These are phyloP conservation scores for Pegoplata infirma DNA, from an alignment of 2,888 invertebrate species.

Conservation along the genomic window DNA sequence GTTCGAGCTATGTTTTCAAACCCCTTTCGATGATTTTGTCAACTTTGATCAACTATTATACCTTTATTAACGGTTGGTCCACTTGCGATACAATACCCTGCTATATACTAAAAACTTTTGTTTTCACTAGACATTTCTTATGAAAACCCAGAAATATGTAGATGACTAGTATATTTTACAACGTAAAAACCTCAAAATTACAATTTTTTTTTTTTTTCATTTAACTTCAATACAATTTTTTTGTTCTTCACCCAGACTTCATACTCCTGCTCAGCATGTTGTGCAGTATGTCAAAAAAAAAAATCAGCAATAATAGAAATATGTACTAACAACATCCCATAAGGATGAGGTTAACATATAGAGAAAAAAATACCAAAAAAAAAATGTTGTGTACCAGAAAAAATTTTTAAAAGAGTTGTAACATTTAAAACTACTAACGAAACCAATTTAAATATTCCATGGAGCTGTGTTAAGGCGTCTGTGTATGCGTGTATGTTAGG, in stretches of 20 bases:
- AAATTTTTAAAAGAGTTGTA: not conserved
- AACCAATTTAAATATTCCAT: slow-evolving; percentile 54
- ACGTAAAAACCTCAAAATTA: not conserved
- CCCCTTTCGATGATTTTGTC: too few relatives aligned
- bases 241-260: not conserved
- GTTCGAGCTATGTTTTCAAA: too few relatives aligned
- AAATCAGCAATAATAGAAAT: not conserved
- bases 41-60: too few relatives aligned
- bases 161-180: slow-evolving; percentile 9
- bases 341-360: slow-evolving; percentile 25
- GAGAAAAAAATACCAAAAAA: not conserved
- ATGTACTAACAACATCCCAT: slow-evolving; percentile 25
- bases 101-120: too few relatives aligned
- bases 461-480: not conserved
- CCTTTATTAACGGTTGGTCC: too few relatives aligned
- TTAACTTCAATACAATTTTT: not conserved
- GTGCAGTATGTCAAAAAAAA: not conserved
- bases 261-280: not conserved
- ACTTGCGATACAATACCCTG: too few relatives aligned
- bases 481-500: not conserved
- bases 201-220: not conserved
- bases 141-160: too few relatives aligned
- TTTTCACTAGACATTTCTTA: too few relatives aligned
- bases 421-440: slow-evolving; percentile 52
- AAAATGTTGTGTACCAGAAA: not conserved